Base-by-base conservation (phyloP, 64 coral and sea anemone species). In the Actinia tenebrosa region DNA sequence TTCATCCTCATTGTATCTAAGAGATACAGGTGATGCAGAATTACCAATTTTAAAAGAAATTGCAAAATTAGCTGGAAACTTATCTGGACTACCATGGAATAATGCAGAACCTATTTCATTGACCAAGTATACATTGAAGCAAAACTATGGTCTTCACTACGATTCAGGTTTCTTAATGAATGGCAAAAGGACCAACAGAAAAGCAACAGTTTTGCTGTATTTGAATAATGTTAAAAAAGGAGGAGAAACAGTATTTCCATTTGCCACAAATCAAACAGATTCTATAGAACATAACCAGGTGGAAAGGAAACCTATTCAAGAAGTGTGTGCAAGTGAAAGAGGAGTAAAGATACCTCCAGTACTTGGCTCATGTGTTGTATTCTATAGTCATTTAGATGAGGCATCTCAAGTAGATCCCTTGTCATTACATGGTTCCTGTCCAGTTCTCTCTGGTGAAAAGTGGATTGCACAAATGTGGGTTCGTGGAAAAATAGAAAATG, bases 191-290 rank as follows among this genome's bases (percentile, higher is more conserved):
- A 86, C 91, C 64, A 95, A 89, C 8, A 59, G 93, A 45, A 60
- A 75, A 53, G 93, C 82, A 52, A 95, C 93, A 56, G 92, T 95
- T 55, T 61, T 95, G 53, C 56, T 95, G 37, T 95, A 95, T 82
- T 92, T 95, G 58, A 95, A 95, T 84, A 84, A 91, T 86, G 93
- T 92, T 22, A 59, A 58, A 52, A 42, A 50, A 68, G 93, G 93
- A 77, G 93, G 93, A 16, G 93, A 95, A 89, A 95, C 93, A 62
- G 91, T 95, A 63, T 95, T 95, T 95, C 93, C 93, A 78, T 84
- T 87, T 60, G 87, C 89, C 8, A 82, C 87, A 86, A 95, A 95
- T 87, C 44, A 86, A 55, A 80, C 87, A 16, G 16, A 60, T 66
- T 43, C 60, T 86, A 79, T 56, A n/a, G 20, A 59, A 4, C 13